Base-by-base conservation (phyloP, 2,113 vertebrate genomes). In the Aramus guarauna region DNA sequence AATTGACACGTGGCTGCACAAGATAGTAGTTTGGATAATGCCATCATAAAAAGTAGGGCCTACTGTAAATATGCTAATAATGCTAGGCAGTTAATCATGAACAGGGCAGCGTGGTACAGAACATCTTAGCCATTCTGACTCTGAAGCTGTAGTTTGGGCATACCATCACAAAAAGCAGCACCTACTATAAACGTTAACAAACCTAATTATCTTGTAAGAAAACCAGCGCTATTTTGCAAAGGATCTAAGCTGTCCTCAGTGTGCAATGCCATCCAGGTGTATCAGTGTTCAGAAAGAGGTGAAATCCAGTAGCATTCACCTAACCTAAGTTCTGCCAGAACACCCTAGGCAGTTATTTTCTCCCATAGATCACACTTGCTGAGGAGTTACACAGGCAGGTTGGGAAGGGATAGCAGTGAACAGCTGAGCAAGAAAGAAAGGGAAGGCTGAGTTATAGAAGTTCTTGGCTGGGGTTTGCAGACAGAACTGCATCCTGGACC, bases 21-120 rank as follows among this genome's bases (percentile, higher is more conserved):
- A 63, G 15, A 67, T 0, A 0, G 11, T 47, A 29, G 27, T 48
- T 39, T n/a, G 13, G 79, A 45, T 73, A 73, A 58, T 6, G 10
- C 19, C 55, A 69, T 27, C 41, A 69, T 15, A 60, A 82, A 63
- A 90, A 63, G 19, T 8, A 83, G 26, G 58, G 37, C 50, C 43
- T 80, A 43, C 11, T n/a, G 13, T 56, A 71, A 86, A 47, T 11
- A 60, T 1, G n/a, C 43, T 21, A 21, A 59, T 1, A 1, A 12
- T 6, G 11, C 63, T 30, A 27, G 64, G 10, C 20, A 52, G 22
- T 50, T 62, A 9, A 50, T 66, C 23, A 50, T 8, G 17, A 85
- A 71, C 19, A 72, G 20, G 8, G 20, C 43, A 75, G 60, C 0
- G 0, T 18, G 26, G 39, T 36, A 74, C 45, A 62, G 47, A 52